These are phyloP conservation scores for Ophiothrix spiculata DNA, from an alignment of 35 echinoderm and acorn worm species.

Conservation along the genomic window DNA sequence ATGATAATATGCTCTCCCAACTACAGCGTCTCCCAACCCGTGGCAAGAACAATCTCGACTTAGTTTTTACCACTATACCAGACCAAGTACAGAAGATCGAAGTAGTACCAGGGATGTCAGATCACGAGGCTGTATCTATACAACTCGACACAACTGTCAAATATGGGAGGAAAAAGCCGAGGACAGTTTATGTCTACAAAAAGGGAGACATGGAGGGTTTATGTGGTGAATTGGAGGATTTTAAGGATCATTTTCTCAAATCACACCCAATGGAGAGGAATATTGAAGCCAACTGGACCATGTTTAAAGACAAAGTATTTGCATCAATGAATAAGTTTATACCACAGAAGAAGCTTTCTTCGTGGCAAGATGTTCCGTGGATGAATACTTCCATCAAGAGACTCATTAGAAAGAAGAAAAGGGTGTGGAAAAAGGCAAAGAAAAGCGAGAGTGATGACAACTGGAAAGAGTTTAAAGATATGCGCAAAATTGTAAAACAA, in stretches of 20 bases:
- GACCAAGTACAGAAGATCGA: constrained; percentile 19
- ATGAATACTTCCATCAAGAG: constrained; percentile 27
- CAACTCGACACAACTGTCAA: constrained; percentile 24
- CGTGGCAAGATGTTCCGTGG: constrained; percentile 34
- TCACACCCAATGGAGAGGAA: not conserved
- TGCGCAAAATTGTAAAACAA: constrained; percentile 14
- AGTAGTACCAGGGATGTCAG: constrained; percentile 21
- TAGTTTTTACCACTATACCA: constrained; percentile 21
- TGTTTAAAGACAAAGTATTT: constrained; percentile 17
- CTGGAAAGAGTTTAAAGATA: constrained; percentile 31
- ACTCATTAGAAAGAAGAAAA: constrained; percentile 24
- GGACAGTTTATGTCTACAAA: not conserved
- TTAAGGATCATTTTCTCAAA: constrained; percentile 4
- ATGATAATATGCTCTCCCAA: constrained; percentile 38
- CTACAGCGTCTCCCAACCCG: constrained; percentile 2
- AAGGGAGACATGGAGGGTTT: constrained; percentile 32
- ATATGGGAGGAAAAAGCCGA: constrained; percentile 8
- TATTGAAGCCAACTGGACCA: constrained; percentile 19
- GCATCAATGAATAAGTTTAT: constrained; percentile 4
- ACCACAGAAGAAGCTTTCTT: constrained; percentile 20
- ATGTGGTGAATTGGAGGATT: constrained; percentile 11
- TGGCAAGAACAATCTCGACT: constrained; percentile 23
- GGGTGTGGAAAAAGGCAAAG: constrained; percentile 27
- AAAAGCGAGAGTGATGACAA: constrained; percentile 12
- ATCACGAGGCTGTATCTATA: constrained; percentile 28